These are phyloP conservation scores for Myotis daubentonii DNA, from an alignment of 2,797 vertebrate species.

Conservation along the genomic window DNA sequence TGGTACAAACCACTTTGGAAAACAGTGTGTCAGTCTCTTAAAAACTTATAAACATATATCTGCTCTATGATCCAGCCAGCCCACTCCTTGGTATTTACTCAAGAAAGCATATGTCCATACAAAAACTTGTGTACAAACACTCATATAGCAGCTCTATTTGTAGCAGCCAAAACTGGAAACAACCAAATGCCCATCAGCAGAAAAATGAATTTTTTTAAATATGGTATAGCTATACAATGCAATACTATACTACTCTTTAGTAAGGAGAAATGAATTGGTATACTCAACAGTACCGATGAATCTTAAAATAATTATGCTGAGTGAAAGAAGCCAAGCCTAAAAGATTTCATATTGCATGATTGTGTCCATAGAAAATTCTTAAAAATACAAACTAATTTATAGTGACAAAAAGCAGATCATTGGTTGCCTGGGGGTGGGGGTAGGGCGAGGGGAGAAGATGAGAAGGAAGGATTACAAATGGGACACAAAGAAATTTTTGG, in stretches of 20 bases:
- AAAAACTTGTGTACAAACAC: background rate
- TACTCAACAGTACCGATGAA: background rate
- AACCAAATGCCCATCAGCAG: background rate
- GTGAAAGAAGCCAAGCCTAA: slow-evolving; percentile 8
- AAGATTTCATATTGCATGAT: background rate
- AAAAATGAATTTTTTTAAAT: background rate
- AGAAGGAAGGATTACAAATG: background rate
- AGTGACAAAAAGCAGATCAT: background rate
- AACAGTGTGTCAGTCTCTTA: background rate
- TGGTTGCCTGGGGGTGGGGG: background rate
- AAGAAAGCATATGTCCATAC: background rate
- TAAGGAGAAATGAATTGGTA: background rate
- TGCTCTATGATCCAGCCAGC: background rate
- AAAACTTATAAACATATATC: background rate
- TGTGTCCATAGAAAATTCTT: background rate
- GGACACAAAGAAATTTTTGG: background rate
- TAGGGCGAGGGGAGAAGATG: background rate
- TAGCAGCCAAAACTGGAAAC: background rate
- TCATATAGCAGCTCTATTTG: background rate
- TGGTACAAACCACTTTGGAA: background rate
- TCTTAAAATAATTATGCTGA: background rate
- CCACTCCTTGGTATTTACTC: background rate
- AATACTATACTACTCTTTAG: background rate
- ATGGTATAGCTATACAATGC: background rate
- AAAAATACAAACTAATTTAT: background rate